These are phyloP conservation scores for Hypomecis punctinalis DNA, from an alignment of 2,888 invertebrate genomes.

Conservation along the genomic window DNA sequence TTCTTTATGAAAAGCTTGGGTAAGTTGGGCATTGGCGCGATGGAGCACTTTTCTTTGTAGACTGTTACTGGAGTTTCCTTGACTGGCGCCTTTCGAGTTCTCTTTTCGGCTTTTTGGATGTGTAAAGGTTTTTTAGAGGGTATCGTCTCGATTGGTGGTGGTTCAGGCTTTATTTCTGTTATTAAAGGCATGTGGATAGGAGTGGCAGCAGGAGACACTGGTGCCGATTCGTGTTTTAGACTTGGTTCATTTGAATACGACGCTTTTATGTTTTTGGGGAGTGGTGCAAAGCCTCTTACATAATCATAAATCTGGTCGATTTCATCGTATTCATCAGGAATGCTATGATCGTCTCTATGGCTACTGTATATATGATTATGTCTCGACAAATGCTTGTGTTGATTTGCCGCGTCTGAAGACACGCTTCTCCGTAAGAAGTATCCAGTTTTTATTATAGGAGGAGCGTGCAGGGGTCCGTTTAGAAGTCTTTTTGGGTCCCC, in stretches of 20 bases:
- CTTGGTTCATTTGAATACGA: slow-evolving; percentile 83
- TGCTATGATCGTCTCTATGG: slow-evolving; percentile 87
- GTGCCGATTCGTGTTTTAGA: slow-evolving; percentile 83
- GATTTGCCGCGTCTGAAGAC: slow-evolving; percentile 90
- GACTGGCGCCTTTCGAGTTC: slow-evolving; percentile 87
- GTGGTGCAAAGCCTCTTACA: slow-evolving; percentile 95
- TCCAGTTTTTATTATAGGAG: slow-evolving; percentile 85
- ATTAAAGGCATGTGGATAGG: slow-evolving; percentile 84
- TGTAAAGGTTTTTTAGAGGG: slow-evolving; percentile 90
- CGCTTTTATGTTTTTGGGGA: slow-evolving; percentile 91
- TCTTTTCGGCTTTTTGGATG: slow-evolving; percentile 88
- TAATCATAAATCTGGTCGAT: slow-evolving; percentile 99
- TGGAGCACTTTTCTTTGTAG: slow-evolving; percentile 85
- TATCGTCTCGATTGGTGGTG: slow-evolving; percentile 96
- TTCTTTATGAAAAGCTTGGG: slow-evolving; percentile 93
- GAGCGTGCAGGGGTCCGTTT: slow-evolving; percentile 73
- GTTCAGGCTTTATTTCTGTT: slow-evolving; percentile 91
- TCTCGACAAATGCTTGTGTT: slow-evolving; percentile 81
- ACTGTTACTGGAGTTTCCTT: slow-evolving; percentile 84
- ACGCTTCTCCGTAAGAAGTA: slow-evolving; percentile 91
- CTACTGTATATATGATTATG: slow-evolving; percentile 83
- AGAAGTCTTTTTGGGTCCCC: slow-evolving; percentile 86
- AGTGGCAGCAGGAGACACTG: slow-evolving; percentile 81
- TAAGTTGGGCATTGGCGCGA: slow-evolving; percentile 82
- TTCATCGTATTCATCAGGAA: slow-evolving; percentile 95